A percentile compares a stretch with the other conserved stretches of the same genome.
These are phyloP conservation scores for Polymixis lichenea DNA, from an alignment of 2,888 invertebrate species.

Conservation along the genomic window DNA sequence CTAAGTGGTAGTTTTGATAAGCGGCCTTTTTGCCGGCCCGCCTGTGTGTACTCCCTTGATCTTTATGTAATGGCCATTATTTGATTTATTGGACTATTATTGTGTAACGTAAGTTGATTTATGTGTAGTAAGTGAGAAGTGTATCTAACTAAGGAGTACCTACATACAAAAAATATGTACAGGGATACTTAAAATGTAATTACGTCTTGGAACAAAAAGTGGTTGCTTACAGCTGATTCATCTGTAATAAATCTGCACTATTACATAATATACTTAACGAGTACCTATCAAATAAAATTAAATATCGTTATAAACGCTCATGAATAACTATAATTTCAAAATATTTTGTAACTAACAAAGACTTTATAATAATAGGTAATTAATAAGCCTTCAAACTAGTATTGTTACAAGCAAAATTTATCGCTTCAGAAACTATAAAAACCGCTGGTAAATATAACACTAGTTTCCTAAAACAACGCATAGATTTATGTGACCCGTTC, in stretches of 20 bases:
- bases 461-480: conserved; percentile 52
- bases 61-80: conserved; percentile 65
- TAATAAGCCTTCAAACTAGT: conserved; percentile 15
- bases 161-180: conserved; percentile 46
- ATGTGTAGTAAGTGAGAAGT: conserved; percentile 60
- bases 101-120: conserved; percentile 64
- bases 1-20: conserved; percentile 85
- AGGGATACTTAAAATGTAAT: conserved; percentile 59
- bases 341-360: conserved; percentile 14
- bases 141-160: conserved; percentile 49
- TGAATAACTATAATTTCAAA: conserved; percentile 24
- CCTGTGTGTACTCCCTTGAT: conserved; percentile 64
- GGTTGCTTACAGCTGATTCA: conserved; percentile 14
- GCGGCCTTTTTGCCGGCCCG: conserved; percentile 74
- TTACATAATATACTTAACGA: conserved; percentile 24
- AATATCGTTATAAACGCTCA: conserved; percentile 16
- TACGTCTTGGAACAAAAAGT: conserved; percentile 37
- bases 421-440: conserved; percentile 20
- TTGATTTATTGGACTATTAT: conserved; percentile 68
- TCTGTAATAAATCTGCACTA: conserved; percentile 44
- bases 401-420: conserved; percentile 45
- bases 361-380: background rate
- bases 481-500: conserved; percentile 43
- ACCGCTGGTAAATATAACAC: conserved; percentile 47
- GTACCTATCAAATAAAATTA: conserved; percentile 35